These are phyloP conservation scores for Shinisaurus crocodilurus DNA, from an alignment of 2,113 vertebrate genomes.

Conservation along the genomic window DNA sequence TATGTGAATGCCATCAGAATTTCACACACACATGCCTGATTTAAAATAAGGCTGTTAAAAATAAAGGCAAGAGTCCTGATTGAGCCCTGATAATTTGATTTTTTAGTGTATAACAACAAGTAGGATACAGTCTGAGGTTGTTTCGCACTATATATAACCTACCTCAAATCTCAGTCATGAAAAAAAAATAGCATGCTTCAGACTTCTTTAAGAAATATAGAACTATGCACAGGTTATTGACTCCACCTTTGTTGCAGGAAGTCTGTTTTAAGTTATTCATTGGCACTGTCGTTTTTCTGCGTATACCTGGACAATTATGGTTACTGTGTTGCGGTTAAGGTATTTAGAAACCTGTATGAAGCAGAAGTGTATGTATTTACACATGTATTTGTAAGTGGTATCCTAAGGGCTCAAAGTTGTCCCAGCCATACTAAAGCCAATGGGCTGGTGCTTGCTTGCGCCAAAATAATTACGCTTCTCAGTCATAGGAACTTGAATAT, in stretches of 20 bases:
- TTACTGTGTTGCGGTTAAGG: neutral
- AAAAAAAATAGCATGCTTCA: constrained; percentile 70
- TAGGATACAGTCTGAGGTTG: constrained; percentile 64
- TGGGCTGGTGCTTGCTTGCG: neutral
- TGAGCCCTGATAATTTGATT: constrained; percentile 4
- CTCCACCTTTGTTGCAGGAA: constrained; percentile 78
- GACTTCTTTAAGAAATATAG: constrained; percentile 69
- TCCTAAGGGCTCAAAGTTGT: constrained; percentile 4
- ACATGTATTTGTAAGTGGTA: neutral
- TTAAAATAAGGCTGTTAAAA: constrained; percentile 44
- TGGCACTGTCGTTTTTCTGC: constrained; percentile 42
- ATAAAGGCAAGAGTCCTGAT: constrained; percentile 23
- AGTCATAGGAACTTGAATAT: neutral
- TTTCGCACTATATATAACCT: constrained; percentile 81
- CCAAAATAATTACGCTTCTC: neutral
- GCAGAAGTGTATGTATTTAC: constrained; percentile 17
- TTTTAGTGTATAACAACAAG: constrained; percentile 45
- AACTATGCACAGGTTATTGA: constrained; percentile 80
- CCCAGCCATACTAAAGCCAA: neutral
- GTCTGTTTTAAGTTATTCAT: constrained; percentile 75
- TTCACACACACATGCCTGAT: neutral
- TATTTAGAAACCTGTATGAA: constrained; percentile 61
- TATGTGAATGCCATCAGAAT: neutral
- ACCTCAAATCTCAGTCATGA: constrained; percentile 82
- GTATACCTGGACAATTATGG: neutral